Evolutionary conservation across 2,797 vertebrate genomes (phyloP), one percentile per base, ranked within the genome.

Genomic region (Malacoctenus gilli): DNA sequence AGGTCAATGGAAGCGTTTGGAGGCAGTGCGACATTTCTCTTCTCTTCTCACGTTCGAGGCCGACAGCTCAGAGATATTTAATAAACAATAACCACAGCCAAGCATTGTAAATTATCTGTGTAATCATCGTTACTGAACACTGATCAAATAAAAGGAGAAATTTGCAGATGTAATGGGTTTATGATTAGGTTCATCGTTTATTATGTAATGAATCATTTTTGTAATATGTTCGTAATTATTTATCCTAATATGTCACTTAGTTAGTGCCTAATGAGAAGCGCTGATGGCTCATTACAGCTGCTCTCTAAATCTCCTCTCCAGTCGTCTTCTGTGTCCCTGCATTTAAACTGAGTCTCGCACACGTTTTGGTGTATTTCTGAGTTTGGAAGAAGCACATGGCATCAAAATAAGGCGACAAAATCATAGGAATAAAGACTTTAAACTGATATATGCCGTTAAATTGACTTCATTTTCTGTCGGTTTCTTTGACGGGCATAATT

Each of bases 201-300:
- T 57, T 18, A 48, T 13, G 20, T 55, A 25, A 43, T 72, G 18
- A 59, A 56, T 66, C 2, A 41, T 50, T 60, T 54, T 31, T 49
- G 39, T 28, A 40, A 63, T 69, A 15, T 22, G 15, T 23, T 43
- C 20, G 75, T 48, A 46, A 67, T 62, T 56, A 46, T 64, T 65
- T 39, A 44, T 57, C 2, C 13, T 40, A 44, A 55, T 56, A 16
- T 51, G 28, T 41, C 36, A 22, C 22, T 48, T 30, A 4, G 12
- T 66, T 56, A 6, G 35, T 63, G 19, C 47, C 5, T 25, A 18
- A 52, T 49, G 35, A 54, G 37, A 54, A 20, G 14, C 3, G 28
- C 21, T 18, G 4, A 25, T 32, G 41, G 32, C n/a, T 57, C 36
- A 46, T 50, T 21, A 23, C 9, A 38, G 22, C 30, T 37, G 32